Base-by-base conservation (phyloP, 2,888 invertebrate genomes). In the Temnothorax rugatulus region DNA sequence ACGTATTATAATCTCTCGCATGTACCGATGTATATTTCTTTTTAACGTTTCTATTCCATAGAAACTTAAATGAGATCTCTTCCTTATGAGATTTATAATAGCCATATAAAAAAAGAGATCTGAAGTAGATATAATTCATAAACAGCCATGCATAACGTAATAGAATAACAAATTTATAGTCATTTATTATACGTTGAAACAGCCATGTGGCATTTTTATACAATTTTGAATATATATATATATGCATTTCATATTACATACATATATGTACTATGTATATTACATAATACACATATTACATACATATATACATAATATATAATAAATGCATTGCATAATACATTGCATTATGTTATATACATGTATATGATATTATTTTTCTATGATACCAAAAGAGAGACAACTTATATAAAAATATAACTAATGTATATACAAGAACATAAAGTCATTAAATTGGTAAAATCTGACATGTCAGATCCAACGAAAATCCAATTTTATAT, bases 151-250 rank as follows among this genome's bases (percentile, higher is more conserved):
- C 15, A 50, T 34, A 66, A 44, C 25, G 9, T 69, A 84, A 75
- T 82, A 75, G 63, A 82, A 76, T 76, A 84, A 84, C 54, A 83
- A 84, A 69, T 73, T 75, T 82, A 82, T 73, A 84, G 8, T 83
- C n/a, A 52, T 83, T 75, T 83, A 84, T 83, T 76, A 69, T 76
- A 68, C 34, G 75, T 81, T 52, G 21, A 69, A 76, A 84, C 69
- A 63, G 47, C n/a, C 44, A 71, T 52, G 54, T 18, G 64, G 47
- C 25, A 84, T 71, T 66, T 44, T 82, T 73, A 68, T 84, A 84
- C 82, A 85, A 83, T 85, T 76, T 66, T 83, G 83, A 73, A 71
- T 41, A 15, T 29, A 34, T 50, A 50, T n/a, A 34, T 34, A 13
- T 2, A 3, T 21, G n/a, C 18, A 21, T 47, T 34, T 34, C 34